These are phyloP conservation scores for Drosophila glabriapex DNA, from an alignment of 2,888 invertebrate species.

Conservation along the genomic window DNA sequence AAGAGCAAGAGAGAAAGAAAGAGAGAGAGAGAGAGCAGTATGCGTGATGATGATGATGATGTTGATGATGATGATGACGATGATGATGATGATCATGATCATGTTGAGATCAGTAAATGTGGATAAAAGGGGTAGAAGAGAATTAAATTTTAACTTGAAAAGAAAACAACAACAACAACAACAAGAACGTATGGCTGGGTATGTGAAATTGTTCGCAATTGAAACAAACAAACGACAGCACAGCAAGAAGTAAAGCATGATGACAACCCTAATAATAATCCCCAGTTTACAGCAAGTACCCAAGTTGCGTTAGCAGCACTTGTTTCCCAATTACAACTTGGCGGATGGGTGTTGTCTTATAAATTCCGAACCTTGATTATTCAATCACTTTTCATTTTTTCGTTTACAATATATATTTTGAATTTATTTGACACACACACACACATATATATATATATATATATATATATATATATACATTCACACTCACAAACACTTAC, in stretches of 20 bases:
- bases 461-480: conserved; percentile 6
- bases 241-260: neutral
- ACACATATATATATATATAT: neutral
- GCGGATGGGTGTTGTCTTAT: conserved; percentile 35
- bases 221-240: neutral
- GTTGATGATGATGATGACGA: neutral
- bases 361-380: conserved; percentile 26
- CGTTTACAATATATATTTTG: conserved; percentile 15
- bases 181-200: conserved; percentile 21
- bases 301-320: conserved; percentile 5
- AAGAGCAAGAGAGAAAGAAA: conserved; percentile 2
- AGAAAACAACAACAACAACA: conserved; percentile 18
- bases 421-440: conserved; percentile 13
- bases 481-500: conserved; percentile 11
- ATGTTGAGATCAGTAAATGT: conserved; percentile 22
- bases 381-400: conserved; percentile 23
- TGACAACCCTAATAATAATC: neutral
- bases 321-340: conserved; percentile 10
- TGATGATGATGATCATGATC: neutral
- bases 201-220: conserved; percentile 22
- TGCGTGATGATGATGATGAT: neutral
- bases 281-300: neutral
- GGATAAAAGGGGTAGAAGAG: conserved; percentile 37
- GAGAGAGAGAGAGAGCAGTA: conserved; percentile 10
- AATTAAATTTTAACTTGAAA: conserved; percentile 59